phyloP scores from a whole-genome alignment of 2,888 invertebrate genomes.

The Drosophila koepferae region DNA sequence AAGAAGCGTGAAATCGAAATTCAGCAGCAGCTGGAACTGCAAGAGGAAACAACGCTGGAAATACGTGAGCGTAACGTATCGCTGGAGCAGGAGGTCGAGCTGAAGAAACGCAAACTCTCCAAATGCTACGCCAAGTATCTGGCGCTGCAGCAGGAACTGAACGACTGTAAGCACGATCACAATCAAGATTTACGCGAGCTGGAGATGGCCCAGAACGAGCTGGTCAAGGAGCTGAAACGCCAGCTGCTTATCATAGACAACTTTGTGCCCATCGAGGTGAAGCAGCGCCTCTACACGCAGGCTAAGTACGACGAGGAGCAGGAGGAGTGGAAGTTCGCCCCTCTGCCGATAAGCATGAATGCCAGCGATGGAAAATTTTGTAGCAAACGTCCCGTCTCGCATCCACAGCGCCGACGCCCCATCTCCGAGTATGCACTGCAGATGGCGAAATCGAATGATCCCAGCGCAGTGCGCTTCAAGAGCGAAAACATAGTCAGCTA shows the following conservation, averaged over 20 bases:
- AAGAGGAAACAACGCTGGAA: slow-evolving; percentile 96
- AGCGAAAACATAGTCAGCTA: slow-evolving; percentile 85
- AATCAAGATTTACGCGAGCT: slow-evolving; percentile 96
- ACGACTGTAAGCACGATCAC: slow-evolving; percentile 94
- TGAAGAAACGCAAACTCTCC: slow-evolving; percentile 95
- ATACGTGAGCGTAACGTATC: slow-evolving; percentile 96
- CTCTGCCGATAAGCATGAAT: slow-evolving; percentile 83
- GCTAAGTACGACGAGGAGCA: slow-evolving; percentile 93
- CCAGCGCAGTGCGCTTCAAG: slow-evolving; percentile 82
- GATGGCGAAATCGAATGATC: slow-evolving; percentile 82
- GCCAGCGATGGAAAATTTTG: slow-evolving; percentile 81
- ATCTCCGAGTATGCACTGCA: slow-evolving; percentile 87
- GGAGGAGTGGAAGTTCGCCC: slow-evolving; percentile 89
- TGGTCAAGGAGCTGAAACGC: slow-evolving; percentile 95
- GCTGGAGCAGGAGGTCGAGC: slow-evolving; percentile 98
- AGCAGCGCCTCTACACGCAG: slow-evolving; percentile 90
- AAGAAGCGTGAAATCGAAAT: slow-evolving; percentile 91
- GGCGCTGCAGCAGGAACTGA: slow-evolving; percentile 90
- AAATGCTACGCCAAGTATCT: slow-evolving; percentile 94
- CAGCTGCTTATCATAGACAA: slow-evolving; percentile 95
- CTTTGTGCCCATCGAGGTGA: slow-evolving; percentile 94
- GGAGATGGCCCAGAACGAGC: slow-evolving; percentile 95
- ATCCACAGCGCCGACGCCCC: slow-evolving; percentile 88
- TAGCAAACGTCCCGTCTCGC: slow-evolving; percentile 88
- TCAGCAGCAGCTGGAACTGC: slow-evolving; percentile 95